Evolutionary conservation across 1,140 invertebrate species (phyloP).

Genomic region (Homalodisca vitripennis): DNA sequence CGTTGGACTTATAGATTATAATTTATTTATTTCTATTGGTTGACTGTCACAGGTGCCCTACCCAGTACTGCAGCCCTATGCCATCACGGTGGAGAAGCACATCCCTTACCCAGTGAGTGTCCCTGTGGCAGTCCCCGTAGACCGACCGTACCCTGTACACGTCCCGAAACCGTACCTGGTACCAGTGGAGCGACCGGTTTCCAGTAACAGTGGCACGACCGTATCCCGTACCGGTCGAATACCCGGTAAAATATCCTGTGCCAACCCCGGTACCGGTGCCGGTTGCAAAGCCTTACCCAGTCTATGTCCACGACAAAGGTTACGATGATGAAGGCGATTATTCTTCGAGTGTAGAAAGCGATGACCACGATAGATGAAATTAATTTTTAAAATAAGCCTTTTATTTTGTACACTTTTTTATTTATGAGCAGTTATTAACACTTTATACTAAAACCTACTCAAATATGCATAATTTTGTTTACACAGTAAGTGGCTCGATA

Average conservation of each 20-base stretch:
- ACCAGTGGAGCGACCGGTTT: constrained; percentile 37
- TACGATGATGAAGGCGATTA: constrained; percentile 24
- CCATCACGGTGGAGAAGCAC: constrained; percentile 62
- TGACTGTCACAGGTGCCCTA: constrained; percentile 54
- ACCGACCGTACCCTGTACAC: constrained; percentile 40
- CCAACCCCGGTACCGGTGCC: constrained; percentile 54
- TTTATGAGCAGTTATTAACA: too few relatives aligned
- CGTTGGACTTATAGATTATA: too few relatives aligned
- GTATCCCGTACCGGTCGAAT: constrained; percentile 62
- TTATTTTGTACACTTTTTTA: too few relatives aligned
- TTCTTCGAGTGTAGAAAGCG: constrained; percentile 17
- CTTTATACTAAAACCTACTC: too few relatives aligned
- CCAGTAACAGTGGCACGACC: constrained; percentile 57
- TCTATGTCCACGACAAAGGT: constrained; percentile 32
- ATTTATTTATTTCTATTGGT: too few relatives aligned
- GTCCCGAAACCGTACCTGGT: constrained; percentile 41
- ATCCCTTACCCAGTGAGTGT: constrained; percentile 62
- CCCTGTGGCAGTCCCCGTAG: constrained; percentile 39
- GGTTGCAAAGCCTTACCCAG: constrained; percentile 66
- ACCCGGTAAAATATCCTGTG: constrained; percentile 51
- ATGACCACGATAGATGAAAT: too few relatives aligned
- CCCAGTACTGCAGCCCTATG: constrained; percentile 57
- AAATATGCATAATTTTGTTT: too few relatives aligned
- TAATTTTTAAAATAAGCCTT: too few relatives aligned
- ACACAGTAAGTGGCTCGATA: too few relatives aligned